These are phyloP conservation scores for Sinopyrophorus schimmeli DNA, from an alignment of 2,888 invertebrate species.

Conservation along the genomic window DNA sequence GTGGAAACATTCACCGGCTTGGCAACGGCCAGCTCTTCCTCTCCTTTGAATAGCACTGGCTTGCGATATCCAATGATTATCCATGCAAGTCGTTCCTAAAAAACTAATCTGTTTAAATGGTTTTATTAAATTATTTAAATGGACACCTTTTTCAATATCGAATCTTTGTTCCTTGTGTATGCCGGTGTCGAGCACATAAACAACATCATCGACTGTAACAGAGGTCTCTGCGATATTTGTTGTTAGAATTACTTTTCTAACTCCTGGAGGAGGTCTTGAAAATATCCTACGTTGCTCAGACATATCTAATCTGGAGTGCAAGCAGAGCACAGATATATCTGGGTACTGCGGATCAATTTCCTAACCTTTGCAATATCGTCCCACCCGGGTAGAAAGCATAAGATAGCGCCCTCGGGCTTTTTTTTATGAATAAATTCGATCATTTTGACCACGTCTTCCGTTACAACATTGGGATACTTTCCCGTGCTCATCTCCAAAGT, in stretches of 20 bases:
- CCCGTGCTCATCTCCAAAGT: slow-evolving; percentile 49
- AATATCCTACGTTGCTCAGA: slow-evolving; percentile 65
- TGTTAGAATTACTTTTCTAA: slow-evolving; percentile 69
- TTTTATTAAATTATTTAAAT: no score
- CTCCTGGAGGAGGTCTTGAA: slow-evolving; percentile 55
- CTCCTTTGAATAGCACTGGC: slow-evolving; percentile 67
- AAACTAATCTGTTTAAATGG: no score
- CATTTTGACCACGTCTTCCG: slow-evolving; percentile 56
- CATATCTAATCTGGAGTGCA: slow-evolving; percentile 60
- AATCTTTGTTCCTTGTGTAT: slow-evolving; percentile 63
- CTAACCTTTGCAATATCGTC: slow-evolving; percentile 64
- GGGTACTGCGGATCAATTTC: slow-evolving; percentile 53
- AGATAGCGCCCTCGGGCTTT: slow-evolving; percentile 68
- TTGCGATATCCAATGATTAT: slow-evolving; percentile 65
- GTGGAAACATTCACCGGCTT: slow-evolving; percentile 64
- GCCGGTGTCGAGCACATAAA: slow-evolving; percentile 69
- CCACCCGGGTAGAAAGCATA: slow-evolving; percentile 79
- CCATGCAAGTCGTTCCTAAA: slow-evolving; percentile 55
- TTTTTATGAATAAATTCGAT: slow-evolving; percentile 62
- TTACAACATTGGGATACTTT: slow-evolving; percentile 56
- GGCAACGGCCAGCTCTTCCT: slow-evolving; percentile 71
- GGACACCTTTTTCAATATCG: slow-evolving; percentile 58
- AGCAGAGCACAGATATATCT: slow-evolving; percentile 43
- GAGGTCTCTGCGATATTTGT: slow-evolving; percentile 76
- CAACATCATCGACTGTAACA: slow-evolving; percentile 72